These are phyloP conservation scores for Aculops lycopersici DNA, from an alignment of 1,140 invertebrate species.

Conservation along the genomic window DNA sequence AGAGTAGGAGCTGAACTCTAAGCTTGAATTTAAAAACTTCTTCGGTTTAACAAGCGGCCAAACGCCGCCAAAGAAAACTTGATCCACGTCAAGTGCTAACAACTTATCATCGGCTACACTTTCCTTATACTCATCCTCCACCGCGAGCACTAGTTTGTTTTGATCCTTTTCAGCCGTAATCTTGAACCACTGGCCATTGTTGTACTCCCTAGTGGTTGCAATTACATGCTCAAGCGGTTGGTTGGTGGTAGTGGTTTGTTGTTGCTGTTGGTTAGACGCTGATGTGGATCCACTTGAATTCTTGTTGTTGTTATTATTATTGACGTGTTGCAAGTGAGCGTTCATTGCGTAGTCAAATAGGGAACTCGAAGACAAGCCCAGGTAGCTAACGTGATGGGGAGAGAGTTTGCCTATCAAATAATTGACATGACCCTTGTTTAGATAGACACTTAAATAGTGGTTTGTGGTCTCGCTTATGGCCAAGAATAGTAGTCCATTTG, in stretches of 20 bases:
- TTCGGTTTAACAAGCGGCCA: slow-evolving; percentile 20
- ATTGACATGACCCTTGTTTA: slow-evolving; percentile 7
- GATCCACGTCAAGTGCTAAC: slow-evolving; percentile 18
- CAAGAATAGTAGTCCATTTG: slow-evolving; percentile 52
- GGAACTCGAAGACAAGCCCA: not conserved
- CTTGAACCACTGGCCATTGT: slow-evolving; percentile 41
- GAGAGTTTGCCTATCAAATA: slow-evolving; percentile 3
- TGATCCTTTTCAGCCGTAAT: slow-evolving; percentile 25
- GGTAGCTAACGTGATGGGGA: not conserved
- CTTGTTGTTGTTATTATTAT: slow-evolving; percentile 19
- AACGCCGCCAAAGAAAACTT: slow-evolving; percentile 37
- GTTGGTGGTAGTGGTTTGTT: too few species aligned
- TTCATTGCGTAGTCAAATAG: too few species aligned
- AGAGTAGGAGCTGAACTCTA: slow-evolving; percentile 26
- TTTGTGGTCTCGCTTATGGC: slow-evolving; percentile 30
- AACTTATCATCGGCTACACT: slow-evolving; percentile 21
- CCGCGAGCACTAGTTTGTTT: slow-evolving; percentile 20
- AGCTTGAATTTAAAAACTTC: slow-evolving; percentile 7
- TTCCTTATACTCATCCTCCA: slow-evolving; percentile 27
- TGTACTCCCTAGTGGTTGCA: slow-evolving; percentile 33
- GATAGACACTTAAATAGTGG: slow-evolving; percentile 8
- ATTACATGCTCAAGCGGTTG: slow-evolving; percentile 12
- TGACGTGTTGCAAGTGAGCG: not conserved
- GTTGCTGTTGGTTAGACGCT: not conserved
- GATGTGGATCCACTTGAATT: slow-evolving; percentile 19